Conservation (phyloP, 2,888 invertebrate species). For the Acleris laterana region DNA sequence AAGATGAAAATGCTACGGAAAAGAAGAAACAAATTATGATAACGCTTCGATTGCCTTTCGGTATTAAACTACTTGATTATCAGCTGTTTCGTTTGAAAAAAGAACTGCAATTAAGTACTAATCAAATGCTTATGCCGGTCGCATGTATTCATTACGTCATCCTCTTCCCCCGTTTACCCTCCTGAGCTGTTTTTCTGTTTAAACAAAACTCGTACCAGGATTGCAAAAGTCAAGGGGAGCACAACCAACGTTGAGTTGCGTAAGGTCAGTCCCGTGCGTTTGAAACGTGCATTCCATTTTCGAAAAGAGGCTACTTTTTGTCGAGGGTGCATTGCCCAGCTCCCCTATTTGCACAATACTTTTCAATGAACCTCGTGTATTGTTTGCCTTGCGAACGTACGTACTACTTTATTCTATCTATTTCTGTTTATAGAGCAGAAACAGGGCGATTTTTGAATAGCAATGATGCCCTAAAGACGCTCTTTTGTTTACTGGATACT, state of each 20-base stretch:
- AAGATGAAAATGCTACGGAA: slow-evolving; percentile 19
- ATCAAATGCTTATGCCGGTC: no score
- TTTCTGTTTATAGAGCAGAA: slow-evolving; percentile 47
- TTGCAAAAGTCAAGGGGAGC: slow-evolving; percentile 42
- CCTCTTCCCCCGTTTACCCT: neutral
- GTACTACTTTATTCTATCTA: slow-evolving; percentile 44
- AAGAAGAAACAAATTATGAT: neutral
- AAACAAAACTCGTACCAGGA: slow-evolving; percentile 18
- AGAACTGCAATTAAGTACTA: no score
- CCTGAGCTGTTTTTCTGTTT: neutral
- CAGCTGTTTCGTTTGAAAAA: no score
- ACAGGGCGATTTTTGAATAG: slow-evolving; percentile 38
- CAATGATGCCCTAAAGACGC: slow-evolving; percentile 22
- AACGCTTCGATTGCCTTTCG: slow-evolving; percentile 26
- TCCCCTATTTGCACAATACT: slow-evolving; percentile 77
- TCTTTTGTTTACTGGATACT: slow-evolving; percentile 19
- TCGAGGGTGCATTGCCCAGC: slow-evolving; percentile 55
- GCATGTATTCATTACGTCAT: no score
- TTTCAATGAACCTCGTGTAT: slow-evolving; percentile 70
- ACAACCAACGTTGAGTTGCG: slow-evolving; percentile 50
- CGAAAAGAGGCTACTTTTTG: slow-evolving; percentile 66
- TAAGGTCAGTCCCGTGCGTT: slow-evolving; percentile 61
- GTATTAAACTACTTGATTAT: neutral
- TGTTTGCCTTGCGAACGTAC: slow-evolving; percentile 56
- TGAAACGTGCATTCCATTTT: slow-evolving; percentile 59